Base-by-base conservation (phyloP, 2,113 vertebrate species). In the Dipodomys stephensi region DNA sequence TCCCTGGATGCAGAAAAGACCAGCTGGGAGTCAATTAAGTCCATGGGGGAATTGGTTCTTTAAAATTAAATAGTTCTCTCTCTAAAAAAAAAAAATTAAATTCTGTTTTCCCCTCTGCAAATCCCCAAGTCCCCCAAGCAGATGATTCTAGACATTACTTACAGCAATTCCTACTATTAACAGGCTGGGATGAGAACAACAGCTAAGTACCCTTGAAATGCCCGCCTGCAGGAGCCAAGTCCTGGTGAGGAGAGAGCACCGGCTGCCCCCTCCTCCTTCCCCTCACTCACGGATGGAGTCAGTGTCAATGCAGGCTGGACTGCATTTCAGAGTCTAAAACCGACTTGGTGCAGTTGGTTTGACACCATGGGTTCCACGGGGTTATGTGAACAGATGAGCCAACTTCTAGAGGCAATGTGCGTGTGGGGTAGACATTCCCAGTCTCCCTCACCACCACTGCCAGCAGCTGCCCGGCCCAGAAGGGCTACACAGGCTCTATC, bases 121-220 rank as follows among this genome's bases (percentile, higher is more conserved):
- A 97, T 97, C 98, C 98, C 98, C 72, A 97, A 90, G 92, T 98
- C 97, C 98, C 98, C 80, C 57, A 90, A 98, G 98, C 98, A 98
- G 98, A 98, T 98, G 98, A 98, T 94, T 96, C 96, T 95, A 98
- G 97, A 98, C 97, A 97, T 97, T 98, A 98, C 97, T 98, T 97
- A 97, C 97, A 98, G 97, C 92, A 96, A 96, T 96, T 97, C 94
- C 97, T 97, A 83, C 96, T 96, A 97, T 97, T 97, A 98, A 96
- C 96, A 97, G 97, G 39, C 95, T 96, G 95, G 97, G 97, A 97
- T 96, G 97, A 94, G 97, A 98, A 94, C 93, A 97, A 85, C 93
- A 96, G 94, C 84, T 79, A 96, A 91, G 93, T 97, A 96, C 96
- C 97, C 94, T 72, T 95, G 97, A 98, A 98, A 98, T 0, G 91